Conservation (phyloP, 2,113 vertebrate species). For the Sorex araneus region DNA sequence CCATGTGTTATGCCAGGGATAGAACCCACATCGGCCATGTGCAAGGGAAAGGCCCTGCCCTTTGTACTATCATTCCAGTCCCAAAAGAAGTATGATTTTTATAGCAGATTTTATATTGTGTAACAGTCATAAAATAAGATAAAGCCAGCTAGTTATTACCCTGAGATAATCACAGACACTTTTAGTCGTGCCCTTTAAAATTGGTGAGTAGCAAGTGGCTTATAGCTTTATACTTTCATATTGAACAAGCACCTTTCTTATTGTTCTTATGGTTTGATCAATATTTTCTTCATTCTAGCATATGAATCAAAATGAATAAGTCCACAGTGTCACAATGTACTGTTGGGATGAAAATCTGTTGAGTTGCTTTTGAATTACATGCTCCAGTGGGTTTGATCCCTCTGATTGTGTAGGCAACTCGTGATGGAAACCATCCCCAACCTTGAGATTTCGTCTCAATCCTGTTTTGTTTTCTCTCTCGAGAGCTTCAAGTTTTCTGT, state of each 20-base stretch:
- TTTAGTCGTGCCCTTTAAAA: background rate
- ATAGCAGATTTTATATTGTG: slow-evolving; percentile 41
- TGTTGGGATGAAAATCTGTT: slow-evolving; percentile 17
- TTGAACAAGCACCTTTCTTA: background rate
- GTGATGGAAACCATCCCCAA: background rate
- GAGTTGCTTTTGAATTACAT: slow-evolving; percentile 33
- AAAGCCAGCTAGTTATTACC: slow-evolving; percentile 7
- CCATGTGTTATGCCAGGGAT: no score
- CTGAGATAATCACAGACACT: background rate
- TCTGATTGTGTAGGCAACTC: background rate
- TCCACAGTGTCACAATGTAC: background rate
- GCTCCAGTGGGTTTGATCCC: background rate
- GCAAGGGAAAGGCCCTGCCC: no score
- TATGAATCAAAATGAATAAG: slow-evolving; percentile 19
- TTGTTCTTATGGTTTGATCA: background rate
- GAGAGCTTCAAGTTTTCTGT: background rate
- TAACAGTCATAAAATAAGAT: slow-evolving; percentile 8
- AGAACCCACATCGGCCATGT: no score
- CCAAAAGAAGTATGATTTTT: background rate
- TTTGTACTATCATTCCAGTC: no score
- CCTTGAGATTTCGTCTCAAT: background rate
- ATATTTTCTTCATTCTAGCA: background rate
- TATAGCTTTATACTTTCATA: background rate
- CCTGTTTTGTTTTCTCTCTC: background rate
- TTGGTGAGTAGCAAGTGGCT: background rate